A percentile compares a stretch with the other conserved stretches of the same genome.
Conservation (phyloP, 1,140 invertebrate genomes). For the Pantala flavescens region DNA sequence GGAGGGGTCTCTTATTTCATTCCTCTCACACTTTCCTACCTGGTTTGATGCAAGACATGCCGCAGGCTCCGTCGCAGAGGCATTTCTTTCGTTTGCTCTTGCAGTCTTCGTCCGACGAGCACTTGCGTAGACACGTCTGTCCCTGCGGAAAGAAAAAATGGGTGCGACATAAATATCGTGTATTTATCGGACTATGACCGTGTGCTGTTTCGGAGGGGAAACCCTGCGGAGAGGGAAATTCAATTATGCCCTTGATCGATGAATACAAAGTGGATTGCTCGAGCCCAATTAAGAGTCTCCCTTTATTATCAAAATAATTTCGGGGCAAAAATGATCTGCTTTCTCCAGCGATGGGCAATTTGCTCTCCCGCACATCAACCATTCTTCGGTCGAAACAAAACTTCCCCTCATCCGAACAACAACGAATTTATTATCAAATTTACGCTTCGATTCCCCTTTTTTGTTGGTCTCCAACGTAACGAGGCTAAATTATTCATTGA, state of each 20-base stretch:
- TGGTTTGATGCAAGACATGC: conserved; percentile 93
- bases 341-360: too few species aligned
- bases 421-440: too few species aligned
- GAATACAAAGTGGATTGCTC: too few species aligned
- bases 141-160: conserved; percentile 33
- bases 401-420: too few species aligned
- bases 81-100: conserved; percentile 95
- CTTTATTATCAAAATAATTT: background rate
- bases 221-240: too few species aligned
- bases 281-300: background rate
- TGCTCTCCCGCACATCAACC: too few species aligned
- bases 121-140: conserved; percentile 85
- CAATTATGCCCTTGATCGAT: too few species aligned
- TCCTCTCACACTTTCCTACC: conserved; percentile 34
- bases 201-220: background rate
- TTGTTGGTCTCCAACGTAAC: too few species aligned
- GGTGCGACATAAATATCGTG: background rate
- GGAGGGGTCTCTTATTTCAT: background rate
- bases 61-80: conserved; percentile 90
- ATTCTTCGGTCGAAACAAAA: too few species aligned
- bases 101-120: conserved; percentile 88
- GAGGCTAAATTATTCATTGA: too few species aligned
- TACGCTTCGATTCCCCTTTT: too few species aligned
- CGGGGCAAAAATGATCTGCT: background rate
- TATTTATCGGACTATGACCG: too few species aligned